phyloP scores from a whole-genome alignment of 1,140 invertebrate genomes.

The Batillaria attramentaria region DNA sequence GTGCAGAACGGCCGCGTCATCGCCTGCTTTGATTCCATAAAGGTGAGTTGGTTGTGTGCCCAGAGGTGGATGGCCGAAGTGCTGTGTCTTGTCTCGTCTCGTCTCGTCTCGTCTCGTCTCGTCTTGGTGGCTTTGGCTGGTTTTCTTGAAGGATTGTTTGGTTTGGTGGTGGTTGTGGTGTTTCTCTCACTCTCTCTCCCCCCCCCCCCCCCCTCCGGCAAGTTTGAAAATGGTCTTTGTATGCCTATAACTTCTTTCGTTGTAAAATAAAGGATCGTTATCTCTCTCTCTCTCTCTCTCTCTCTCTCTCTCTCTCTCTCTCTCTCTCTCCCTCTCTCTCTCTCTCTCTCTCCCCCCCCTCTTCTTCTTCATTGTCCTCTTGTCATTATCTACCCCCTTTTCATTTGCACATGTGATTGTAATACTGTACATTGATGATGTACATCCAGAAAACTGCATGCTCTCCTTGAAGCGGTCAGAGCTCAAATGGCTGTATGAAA shows the following conservation, averaged over 20 bases:
- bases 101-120: background rate
- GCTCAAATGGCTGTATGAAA: no score
- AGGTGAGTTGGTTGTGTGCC: constrained; percentile 82
- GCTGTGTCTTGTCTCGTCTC: background rate
- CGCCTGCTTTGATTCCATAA: constrained; percentile 99
- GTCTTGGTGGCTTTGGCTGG: background rate
- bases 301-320: background rate
- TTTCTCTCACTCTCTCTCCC: constrained; percentile 14
- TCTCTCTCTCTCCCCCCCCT: background rate
- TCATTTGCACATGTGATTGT: no score
- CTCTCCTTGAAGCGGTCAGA: no score
- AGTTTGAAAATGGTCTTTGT: no score
- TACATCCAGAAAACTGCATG: no score
- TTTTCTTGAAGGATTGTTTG: background rate
- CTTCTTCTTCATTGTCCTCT: background rate
- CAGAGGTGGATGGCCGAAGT: background rate
- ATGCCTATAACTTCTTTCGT: no score
- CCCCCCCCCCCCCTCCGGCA: background rate
- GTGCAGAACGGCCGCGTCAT: constrained; percentile 99
- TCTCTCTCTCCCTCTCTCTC: constrained; percentile 9
- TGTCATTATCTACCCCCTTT: background rate
- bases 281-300: background rate
- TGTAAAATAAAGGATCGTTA: no score
- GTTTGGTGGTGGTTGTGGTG: background rate
- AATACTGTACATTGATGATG: no score